These are phyloP conservation scores for Toxotes chatareus DNA, from an alignment of 2,113 vertebrate genomes.

Conservation along the genomic window DNA sequence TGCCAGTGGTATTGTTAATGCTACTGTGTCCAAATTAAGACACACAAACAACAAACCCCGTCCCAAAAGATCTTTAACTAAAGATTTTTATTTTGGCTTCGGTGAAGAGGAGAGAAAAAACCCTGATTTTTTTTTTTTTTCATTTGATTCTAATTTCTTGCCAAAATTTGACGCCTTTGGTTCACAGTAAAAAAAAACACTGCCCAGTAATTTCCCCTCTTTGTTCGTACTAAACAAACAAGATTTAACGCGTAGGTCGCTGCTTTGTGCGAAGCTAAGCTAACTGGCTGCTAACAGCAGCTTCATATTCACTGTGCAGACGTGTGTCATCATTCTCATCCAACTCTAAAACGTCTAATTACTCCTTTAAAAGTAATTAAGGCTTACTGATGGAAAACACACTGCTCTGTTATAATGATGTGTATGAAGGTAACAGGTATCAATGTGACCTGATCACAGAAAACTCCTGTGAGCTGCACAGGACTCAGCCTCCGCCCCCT, in stretches of 20 bases:
- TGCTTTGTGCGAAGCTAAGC: background rate
- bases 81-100: background rate
- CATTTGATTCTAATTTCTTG: background rate
- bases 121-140: background rate
- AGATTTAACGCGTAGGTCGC: no score
- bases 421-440: background rate
- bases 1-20: slow-evolving; percentile 6
- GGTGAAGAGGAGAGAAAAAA: background rate
- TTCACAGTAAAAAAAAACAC: background rate
- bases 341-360: background rate
- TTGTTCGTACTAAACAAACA: no score
- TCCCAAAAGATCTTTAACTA: background rate
- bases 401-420: background rate
- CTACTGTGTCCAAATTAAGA: slow-evolving; percentile 11
- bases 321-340: background rate
- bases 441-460: background rate
- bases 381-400: background rate
- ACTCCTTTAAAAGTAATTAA: background rate
- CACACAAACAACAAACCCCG: slow-evolving; percentile 1
- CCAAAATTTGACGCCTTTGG: background rate
- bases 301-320: no score
- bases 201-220: no score
- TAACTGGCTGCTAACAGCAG: background rate
- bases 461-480: background rate
- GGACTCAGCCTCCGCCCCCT: background rate